A percentile compares a stretch with the other conserved stretches of the same genome.
Evolutionary conservation across 2,113 vertebrate species (phyloP).

Genomic region (Silurus glanis): DNA sequence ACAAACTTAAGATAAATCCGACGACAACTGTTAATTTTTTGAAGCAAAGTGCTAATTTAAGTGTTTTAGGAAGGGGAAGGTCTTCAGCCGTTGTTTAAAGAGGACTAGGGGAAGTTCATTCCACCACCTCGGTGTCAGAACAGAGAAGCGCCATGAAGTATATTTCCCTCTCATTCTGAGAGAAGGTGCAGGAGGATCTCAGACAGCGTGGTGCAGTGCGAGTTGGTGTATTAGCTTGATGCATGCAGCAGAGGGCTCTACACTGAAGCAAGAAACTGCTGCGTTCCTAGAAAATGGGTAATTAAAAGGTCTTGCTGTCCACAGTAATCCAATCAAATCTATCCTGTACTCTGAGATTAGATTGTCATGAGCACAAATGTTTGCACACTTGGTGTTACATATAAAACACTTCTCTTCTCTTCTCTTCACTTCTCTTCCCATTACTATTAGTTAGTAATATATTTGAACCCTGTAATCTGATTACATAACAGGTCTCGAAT

Average conservation of each 20-base stretch:
- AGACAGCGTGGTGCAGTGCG: no score
- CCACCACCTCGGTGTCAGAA: no score
- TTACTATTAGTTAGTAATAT: background rate
- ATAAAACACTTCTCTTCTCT: background rate
- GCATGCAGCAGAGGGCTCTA: constrained; percentile 32
- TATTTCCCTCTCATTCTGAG: no score
- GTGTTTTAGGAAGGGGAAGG: no score
- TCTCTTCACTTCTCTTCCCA: no score
- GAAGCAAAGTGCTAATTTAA: no score
- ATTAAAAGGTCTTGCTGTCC: constrained; percentile 26
- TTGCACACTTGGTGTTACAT: background rate
- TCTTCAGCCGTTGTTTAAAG: no score
- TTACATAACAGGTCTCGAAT: background rate
- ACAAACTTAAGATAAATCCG: no score
- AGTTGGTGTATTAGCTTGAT: background rate
- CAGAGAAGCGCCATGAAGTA: no score
- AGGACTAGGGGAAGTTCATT: no score
- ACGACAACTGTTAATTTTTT: no score
- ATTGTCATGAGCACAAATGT: background rate
- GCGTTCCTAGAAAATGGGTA: background rate
- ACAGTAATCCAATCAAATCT: constrained; percentile 6
- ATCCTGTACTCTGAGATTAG: constrained; percentile 4
- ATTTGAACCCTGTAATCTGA: constrained; percentile 21
- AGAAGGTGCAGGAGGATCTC: no score
- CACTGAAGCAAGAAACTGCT: constrained; percentile 1